phyloP scores from a whole-genome alignment of 2,888 invertebrate species.

The Melangyna quadrimaculata region DNA sequence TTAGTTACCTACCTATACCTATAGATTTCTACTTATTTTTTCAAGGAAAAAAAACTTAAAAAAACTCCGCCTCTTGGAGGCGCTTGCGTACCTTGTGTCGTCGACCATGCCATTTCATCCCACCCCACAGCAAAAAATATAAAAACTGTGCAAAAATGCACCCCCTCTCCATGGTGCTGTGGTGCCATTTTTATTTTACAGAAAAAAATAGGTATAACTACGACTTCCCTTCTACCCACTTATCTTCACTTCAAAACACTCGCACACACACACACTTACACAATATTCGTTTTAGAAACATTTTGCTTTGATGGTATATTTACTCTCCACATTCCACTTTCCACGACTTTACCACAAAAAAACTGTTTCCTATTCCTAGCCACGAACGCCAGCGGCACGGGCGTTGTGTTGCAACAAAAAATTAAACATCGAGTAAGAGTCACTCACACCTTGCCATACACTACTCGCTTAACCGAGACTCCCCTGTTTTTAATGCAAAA shows the following conservation, averaged over 20 bases:
- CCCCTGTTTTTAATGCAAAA: conserved; percentile 55
- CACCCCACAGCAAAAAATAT: conserved; percentile 39
- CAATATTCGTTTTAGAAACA: conserved; percentile 33
- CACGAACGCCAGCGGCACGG: neutral
- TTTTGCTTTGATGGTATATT: conserved; percentile 1
- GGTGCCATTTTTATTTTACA: conserved; percentile 69
- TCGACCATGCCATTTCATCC: conserved; percentile 42
- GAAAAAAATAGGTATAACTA: conserved; percentile 24
- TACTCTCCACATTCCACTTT: conserved; percentile 57
- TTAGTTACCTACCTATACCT: neutral
- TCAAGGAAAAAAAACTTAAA: conserved; percentile 47
- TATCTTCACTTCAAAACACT: conserved; percentile 1
- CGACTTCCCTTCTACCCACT: conserved; percentile 29
- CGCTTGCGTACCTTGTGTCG: conserved; percentile 66
- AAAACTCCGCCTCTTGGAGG: conserved; percentile 71
- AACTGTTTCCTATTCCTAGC: conserved; percentile 24
- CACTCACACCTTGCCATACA: conserved; percentile 60
- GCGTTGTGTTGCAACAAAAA: conserved; percentile 4
- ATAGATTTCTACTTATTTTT: conserved; percentile 38
- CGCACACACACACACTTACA: neutral
- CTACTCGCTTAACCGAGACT: conserved; percentile 60
- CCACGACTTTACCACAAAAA: conserved; percentile 58
- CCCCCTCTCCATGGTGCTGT: conserved; percentile 58
- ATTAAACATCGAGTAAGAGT: conserved; percentile 56
- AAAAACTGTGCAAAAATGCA: conserved; percentile 54